These are phyloP conservation scores for Drosophila mojavensis DNA, from an alignment of 1,140 invertebrate species.

Conservation along the genomic window DNA sequence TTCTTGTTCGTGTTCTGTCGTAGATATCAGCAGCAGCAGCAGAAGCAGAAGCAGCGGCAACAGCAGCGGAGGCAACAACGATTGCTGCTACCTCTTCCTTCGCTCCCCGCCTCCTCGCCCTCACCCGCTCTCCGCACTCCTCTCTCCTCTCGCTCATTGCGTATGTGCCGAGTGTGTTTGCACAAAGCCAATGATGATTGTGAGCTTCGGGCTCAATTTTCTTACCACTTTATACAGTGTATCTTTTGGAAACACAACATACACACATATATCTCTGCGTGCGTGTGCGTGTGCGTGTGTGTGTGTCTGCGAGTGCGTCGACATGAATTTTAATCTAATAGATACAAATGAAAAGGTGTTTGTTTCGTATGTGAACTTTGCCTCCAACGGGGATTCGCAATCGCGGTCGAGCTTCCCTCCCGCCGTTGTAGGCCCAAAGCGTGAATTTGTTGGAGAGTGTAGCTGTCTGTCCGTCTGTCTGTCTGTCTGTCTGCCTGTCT, in stretches of 20 bases:
- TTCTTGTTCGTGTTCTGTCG: slow-evolving; percentile 53
- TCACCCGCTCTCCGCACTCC: neutral
- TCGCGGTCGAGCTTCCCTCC: slow-evolving; percentile 7
- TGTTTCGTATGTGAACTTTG: slow-evolving; percentile 65
- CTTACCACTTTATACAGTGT: slow-evolving; percentile 54
- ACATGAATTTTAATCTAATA: slow-evolving; percentile 84
- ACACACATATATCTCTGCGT: neutral
- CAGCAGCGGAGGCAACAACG: neutral
- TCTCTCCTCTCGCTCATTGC: neutral
- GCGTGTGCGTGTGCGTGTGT: slow-evolving; percentile 13
- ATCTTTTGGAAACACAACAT: slow-evolving; percentile 24
- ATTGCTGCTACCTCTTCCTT: slow-evolving; percentile 41
- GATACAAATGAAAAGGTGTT: slow-evolving; percentile 83
- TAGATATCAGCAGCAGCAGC: slow-evolving; percentile 42
- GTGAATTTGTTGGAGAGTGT: slow-evolving; percentile 14
- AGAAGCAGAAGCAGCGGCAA: slow-evolving; percentile 21
- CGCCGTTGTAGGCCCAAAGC: neutral
- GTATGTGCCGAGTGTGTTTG: slow-evolving; percentile 21
- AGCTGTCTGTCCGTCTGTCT: neutral
- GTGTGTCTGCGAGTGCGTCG: slow-evolving; percentile 59
- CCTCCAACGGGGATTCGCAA: slow-evolving; percentile 23
- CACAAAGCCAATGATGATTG: slow-evolving; percentile 72
- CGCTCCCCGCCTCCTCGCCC: slow-evolving; percentile 7
- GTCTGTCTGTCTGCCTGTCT: neutral
- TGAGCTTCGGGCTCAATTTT: slow-evolving; percentile 59